Evolutionary conservation across 2,797 vertebrate genomes (phyloP).

Genomic region (Tympanoctomys barrerae): DNA sequence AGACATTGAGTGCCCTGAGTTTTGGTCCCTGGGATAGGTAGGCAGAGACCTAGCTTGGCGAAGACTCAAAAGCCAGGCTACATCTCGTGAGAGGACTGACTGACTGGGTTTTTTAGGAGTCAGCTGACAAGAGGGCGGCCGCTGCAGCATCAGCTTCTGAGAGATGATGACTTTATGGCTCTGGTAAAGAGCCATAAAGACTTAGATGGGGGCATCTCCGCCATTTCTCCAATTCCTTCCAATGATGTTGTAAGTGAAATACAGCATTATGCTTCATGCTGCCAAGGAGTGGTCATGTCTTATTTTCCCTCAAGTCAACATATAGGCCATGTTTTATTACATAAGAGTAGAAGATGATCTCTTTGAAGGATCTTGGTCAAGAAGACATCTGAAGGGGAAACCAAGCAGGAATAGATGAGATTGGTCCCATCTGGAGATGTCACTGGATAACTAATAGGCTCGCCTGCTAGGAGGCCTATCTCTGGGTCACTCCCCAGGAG

Average conservation of each 20-base stretch:
- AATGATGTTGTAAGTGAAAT: neutral
- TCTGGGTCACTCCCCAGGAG: too few species aligned
- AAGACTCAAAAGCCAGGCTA: neutral
- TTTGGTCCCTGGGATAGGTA: neutral
- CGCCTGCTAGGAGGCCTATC: neutral
- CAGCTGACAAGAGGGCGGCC: neutral
- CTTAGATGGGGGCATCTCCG: too few species aligned
- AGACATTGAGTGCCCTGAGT: neutral
- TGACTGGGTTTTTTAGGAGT: neutral
- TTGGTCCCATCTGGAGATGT: neutral
- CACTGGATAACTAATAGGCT: neutral
- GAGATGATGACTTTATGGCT: neutral
- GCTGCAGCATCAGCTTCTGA: neutral
- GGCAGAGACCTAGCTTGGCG: neutral
- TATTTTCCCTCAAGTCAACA: neutral
- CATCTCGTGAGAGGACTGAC: neutral
- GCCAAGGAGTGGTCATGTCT: neutral
- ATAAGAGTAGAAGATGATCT: neutral
- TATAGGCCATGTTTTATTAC: neutral
- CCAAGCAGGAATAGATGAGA: neutral
- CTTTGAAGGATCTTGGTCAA: neutral
- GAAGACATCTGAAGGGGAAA: neutral
- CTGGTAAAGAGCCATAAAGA: neutral
- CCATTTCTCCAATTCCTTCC: neutral
- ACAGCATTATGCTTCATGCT: neutral